These are phyloP conservation scores for Gambusia holbrooki DNA, from an alignment of 2,113 vertebrate species.

Conservation along the genomic window DNA sequence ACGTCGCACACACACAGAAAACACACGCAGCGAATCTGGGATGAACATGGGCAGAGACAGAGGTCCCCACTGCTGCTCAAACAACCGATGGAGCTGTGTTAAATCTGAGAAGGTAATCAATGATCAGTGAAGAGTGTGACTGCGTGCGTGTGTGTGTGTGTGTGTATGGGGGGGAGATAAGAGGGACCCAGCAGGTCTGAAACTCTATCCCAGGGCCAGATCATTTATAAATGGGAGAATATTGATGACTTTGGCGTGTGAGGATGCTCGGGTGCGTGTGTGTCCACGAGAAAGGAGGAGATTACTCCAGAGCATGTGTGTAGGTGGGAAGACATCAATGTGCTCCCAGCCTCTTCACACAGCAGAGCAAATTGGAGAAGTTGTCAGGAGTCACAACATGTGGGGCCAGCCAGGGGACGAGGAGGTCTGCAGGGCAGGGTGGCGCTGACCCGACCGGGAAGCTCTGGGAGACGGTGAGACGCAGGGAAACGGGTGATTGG, in stretches of 20 bases:
- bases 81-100: slow-evolving; percentile 77
- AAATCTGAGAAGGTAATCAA: slow-evolving; percentile 86
- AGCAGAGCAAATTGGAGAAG: slow-evolving; percentile 93
- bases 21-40: slow-evolving; percentile 9
- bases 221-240: slow-evolving; percentile 86
- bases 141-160: slow-evolving; percentile 35
- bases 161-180: slow-evolving; percentile 50
- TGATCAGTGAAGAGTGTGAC: slow-evolving; percentile 73
- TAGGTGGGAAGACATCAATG: slow-evolving; percentile 85
- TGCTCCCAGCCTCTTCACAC: slow-evolving; percentile 87
- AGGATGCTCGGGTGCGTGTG: slow-evolving; percentile 16
- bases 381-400: slow-evolving; percentile 91
- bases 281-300: slow-evolving; percentile 33
- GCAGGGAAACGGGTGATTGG: not conserved
- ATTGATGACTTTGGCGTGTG: slow-evolving; percentile 79
- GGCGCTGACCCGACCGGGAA: slow-evolving; percentile 48
- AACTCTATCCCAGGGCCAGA: slow-evolving; percentile 80
- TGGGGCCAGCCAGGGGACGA: slow-evolving; percentile 71
- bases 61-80: slow-evolving; percentile 62
- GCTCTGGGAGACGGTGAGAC: slow-evolving; percentile 46
- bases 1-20: slow-evolving; percentile 26
- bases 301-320: slow-evolving; percentile 51
- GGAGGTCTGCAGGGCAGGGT: slow-evolving; percentile 59
- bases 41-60: slow-evolving; percentile 63
- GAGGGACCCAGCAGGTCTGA: slow-evolving; percentile 78